Evolutionary conservation across 1,140 invertebrate species (phyloP), one percentile per base, ranked within the genome.

Genomic region (Cardiocondyla obscurior): DNA sequence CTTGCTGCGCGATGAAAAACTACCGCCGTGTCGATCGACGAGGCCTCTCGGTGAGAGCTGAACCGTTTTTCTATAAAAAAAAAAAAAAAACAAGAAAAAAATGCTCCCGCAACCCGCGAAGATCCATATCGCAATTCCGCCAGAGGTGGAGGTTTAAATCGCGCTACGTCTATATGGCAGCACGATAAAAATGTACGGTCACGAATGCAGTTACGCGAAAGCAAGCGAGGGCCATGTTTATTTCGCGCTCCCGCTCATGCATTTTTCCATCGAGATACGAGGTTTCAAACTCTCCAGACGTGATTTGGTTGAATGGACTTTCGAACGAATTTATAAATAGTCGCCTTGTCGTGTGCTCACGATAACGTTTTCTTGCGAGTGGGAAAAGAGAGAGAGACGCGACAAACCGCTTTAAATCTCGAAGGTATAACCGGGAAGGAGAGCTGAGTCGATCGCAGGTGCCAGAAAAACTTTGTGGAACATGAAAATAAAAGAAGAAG

Each of bases 241-340:
- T 79, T 79, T 79, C 46, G 39, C 46, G 46, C 44, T 14, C 19
- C 5, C 5, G 60, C 44, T 62, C 22, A 33, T 28, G 74, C 74
- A 53, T 51, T 67, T 77, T 49, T 51, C 33, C 74, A 14, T 33
- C 46, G 46, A 79, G 49, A 69, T 79, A 79, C 30, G 62, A 79
- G 30, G 16, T 79, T 77, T 67, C 33, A 53, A 67, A 67, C 46
- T 74, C 25, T 64, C 46, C n/a, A 33, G 46, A 65, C 58, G 46
- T 30, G 42, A 39, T 51, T 77, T 46, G 33, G 16, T 60, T 65
- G 73, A 77, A 77, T 67, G 25, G 46, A 79, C 62, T 67, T 79
- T 7, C 74, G 74, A 79, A 60, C 46, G 74, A 55, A 67, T 79
- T 79, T 46, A 16, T 36, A 67, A 79, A 79, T 55, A 79, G 74